phyloP scores from a whole-genome alignment of 1,140 invertebrate genomes.

The Pissodes strobi region DNA sequence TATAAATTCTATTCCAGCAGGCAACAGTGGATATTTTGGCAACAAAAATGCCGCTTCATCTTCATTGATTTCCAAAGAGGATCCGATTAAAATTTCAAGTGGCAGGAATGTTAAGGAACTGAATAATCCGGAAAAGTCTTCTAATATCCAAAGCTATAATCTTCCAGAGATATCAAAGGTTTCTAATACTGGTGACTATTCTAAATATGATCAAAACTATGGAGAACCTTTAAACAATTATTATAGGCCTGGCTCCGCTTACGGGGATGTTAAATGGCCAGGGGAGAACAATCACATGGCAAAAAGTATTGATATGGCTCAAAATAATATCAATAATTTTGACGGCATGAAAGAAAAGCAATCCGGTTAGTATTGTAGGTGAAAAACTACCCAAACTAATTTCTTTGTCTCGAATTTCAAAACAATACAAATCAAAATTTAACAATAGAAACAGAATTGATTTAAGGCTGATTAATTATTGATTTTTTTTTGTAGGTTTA shows the following conservation, averaged over 20 bases:
- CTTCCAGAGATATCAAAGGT: not conserved
- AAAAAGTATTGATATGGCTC: slow-evolving; percentile 19
- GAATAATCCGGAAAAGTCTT: not conserved
- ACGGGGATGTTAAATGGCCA: not conserved
- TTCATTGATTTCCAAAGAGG: not conserved
- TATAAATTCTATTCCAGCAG: slow-evolving; percentile 12
- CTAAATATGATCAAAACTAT: not conserved
- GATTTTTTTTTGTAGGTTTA: not conserved
- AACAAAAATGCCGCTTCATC: not conserved
- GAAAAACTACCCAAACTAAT: no score
- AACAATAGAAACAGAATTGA: no score
- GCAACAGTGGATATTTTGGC: not conserved
- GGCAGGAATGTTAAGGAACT: not conserved
- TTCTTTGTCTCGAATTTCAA: no score
- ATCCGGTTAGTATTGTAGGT: no score
- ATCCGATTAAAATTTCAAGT: not conserved
- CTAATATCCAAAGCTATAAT: not conserved
- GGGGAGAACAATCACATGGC: slow-evolving; percentile 8
- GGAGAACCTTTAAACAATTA: not conserved
- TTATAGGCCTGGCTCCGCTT: not conserved
- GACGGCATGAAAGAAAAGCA: not conserved
- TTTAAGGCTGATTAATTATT: no score
- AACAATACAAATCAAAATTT: no score
- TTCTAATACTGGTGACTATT: not conserved
- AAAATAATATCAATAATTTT: slow-evolving; percentile 13